Conservation (phyloP, 2,113 vertebrate species). For the Nycticryphes semicollaris region DNA sequence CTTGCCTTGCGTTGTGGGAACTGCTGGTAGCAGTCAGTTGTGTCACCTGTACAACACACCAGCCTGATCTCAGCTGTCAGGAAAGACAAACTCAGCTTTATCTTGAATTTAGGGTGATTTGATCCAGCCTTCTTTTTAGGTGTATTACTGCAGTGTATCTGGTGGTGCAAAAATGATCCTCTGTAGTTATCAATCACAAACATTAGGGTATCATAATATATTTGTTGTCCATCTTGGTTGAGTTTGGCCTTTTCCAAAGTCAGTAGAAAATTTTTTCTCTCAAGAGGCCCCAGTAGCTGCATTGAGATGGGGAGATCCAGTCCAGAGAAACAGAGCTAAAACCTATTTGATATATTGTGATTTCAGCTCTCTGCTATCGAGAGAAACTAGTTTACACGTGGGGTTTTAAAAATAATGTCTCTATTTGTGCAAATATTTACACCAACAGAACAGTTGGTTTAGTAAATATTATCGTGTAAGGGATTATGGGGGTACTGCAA, state of each 20-base stretch:
- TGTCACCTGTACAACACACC: background rate
- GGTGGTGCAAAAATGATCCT: background rate
- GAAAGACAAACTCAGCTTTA: background rate
- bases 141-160: background rate
- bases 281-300: background rate
- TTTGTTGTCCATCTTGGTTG: background rate
- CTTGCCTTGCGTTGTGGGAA: background rate
- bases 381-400: background rate
- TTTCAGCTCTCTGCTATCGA: background rate
- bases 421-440: background rate
- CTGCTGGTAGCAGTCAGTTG: background rate
- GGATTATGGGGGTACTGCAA: background rate
- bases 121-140: background rate
- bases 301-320: background rate
- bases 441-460: background rate
- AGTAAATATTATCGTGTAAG: accelerated
- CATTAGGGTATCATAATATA: accelerated
- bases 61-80: background rate
- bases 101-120: background rate
- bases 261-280: background rate
- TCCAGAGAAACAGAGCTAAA: background rate
- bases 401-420: background rate
- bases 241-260: background rate
- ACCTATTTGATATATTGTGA: accelerated
- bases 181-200: background rate